Evolutionary conservation across 1,140 invertebrate genomes (phyloP), one percentile per base, ranked within the genome.

Genomic region (Temnothorax longispinosus): DNA sequence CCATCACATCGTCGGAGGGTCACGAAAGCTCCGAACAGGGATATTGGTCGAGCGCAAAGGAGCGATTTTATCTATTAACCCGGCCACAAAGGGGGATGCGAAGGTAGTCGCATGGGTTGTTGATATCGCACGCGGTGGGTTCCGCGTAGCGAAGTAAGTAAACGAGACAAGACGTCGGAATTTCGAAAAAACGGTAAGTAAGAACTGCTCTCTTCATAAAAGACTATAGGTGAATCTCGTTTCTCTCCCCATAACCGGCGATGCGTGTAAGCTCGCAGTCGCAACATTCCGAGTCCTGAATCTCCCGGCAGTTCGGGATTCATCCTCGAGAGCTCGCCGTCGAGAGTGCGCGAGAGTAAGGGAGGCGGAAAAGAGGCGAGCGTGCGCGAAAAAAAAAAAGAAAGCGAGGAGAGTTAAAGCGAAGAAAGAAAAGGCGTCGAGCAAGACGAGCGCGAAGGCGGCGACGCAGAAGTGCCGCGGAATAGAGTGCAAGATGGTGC

Each of bases 401-500:
- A 60, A 75, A 62, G 58, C 35, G 38, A 38, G 41, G 7, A 13
- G 78, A 75, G 80, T 82, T 47, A 65, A 56, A 54, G 58, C 35
- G 52, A 89, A 71, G 58, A 77, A 74, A 89, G 88, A 89, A 88
- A 88, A 86, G 85, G 65, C 74, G 65, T 75, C 69, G 80, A 21
- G 82, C 47, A 47, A 75, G 82, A 85, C 52, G 47, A 47, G 65
- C 41, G 54, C 54, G 35, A 75, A 72, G 77, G 71, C 89, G 89
- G 69, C 89, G 89, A 90, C 85, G 89, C 85, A 89, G 76, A 90
- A 90, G 88, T 90, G 72, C 88, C 88, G 84, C 86, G 75, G 86
- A 90, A 88, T 89, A 64, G 88, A 90, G 88, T 77, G 88, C 88
- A 89, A 90, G 88, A 88, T 89, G 88, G 88, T 82, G 88, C 65